Evolutionary conservation across 2,888 invertebrate species (phyloP).

Genomic region (Perithous albicinctus): DNA sequence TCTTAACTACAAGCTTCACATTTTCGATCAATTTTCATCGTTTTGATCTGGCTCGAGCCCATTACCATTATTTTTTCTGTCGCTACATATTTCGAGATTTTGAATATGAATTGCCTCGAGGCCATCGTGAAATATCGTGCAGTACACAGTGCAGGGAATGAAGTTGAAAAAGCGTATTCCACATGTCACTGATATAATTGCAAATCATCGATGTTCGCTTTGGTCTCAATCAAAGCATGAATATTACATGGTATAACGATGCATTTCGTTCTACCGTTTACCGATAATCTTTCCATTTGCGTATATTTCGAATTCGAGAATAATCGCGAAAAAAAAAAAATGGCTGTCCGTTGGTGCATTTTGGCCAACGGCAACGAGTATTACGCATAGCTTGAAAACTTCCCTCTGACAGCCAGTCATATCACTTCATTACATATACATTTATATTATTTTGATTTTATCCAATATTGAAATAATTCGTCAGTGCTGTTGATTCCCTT

Average conservation of each 20-base stretch:
- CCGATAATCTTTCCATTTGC: neutral
- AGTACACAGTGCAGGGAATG: neutral
- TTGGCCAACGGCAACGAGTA: neutral
- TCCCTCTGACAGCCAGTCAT: neutral
- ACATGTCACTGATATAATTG: neutral
- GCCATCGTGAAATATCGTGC: neutral
- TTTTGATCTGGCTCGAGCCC: neutral
- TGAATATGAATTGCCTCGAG: neutral
- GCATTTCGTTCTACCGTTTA: neutral
- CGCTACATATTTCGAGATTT: neutral
- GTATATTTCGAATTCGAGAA: too few species aligned
- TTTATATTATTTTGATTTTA: neutral
- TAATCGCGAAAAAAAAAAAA: conserved; percentile 11
- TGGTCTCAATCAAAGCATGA: neutral
- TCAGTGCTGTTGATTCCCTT: neutral
- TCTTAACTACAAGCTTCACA: neutral
- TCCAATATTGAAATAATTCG: neutral
- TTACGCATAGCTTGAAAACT: neutral
- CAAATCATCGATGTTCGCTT: neutral
- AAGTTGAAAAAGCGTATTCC: neutral
- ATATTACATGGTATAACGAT: neutral
- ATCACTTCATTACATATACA: neutral
- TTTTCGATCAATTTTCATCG: neutral
- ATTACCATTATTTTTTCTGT: conserved; percentile 2
- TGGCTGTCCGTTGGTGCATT: neutral